These are phyloP conservation scores for Chrysolina americana DNA, from an alignment of 2,888 invertebrate species.

Conservation along the genomic window DNA sequence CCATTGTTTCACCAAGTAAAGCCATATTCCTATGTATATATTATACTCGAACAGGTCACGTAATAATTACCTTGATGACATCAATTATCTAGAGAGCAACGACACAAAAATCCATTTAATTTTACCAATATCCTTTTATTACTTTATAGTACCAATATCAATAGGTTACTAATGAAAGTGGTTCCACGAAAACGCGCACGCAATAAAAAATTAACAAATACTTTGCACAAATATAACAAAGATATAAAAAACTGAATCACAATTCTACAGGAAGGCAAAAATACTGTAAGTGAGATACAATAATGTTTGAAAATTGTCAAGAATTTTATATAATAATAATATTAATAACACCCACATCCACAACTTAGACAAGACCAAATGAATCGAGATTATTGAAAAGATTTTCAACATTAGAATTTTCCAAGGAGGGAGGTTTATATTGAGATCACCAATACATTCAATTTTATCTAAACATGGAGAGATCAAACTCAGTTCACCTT, in stretches of 20 bases:
- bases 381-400: no score
- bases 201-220: neutral
- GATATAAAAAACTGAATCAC: neutral
- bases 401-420: no score
- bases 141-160: neutral
- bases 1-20: neutral
- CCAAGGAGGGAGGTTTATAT: no score
- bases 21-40: neutral
- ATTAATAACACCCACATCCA: no score
- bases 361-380: no score
- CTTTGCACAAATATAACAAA: neutral
- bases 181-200: neutral
- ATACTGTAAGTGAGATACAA: neutral
- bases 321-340: no score
- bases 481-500: no score
- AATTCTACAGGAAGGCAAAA: neutral
- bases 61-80: neutral
- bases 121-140: slow-evolving; percentile 2
- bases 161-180: neutral
- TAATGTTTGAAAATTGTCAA: no score
- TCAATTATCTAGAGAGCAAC: neutral
- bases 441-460: no score
- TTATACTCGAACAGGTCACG: neutral
- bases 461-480: no score
- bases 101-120: neutral